A percentile compares a stretch with the other conserved stretches of the same genome.
Conservation (phyloP, 1,140 invertebrate genomes). For the Trachymyrmex septentrionalis region DNA sequence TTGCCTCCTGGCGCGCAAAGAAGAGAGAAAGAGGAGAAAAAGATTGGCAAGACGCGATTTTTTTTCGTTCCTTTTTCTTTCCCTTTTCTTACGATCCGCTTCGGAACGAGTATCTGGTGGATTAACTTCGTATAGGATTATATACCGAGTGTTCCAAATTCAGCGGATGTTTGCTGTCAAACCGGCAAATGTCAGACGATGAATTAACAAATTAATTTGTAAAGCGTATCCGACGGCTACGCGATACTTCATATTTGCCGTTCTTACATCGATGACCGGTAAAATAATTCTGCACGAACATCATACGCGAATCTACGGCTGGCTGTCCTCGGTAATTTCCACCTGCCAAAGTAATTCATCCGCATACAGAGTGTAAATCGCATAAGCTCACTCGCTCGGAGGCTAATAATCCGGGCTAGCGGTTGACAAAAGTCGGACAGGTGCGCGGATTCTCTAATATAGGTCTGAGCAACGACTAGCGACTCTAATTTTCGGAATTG, state of each 20-base stretch:
- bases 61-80: background rate
- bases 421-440: slow-evolving; percentile 65
- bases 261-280: slow-evolving; percentile 9
- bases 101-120: background rate
- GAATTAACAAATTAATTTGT: slow-evolving; percentile 30
- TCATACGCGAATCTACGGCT: background rate
- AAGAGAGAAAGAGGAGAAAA: slow-evolving; percentile 9
- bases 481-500: slow-evolving; percentile 69
- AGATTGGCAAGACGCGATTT: background rate
- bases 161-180: slow-evolving; percentile 33
- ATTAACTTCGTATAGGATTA: slow-evolving; percentile 27
- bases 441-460: slow-evolving; percentile 66
- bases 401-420: slow-evolving; percentile 68
- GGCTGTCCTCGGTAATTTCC: slow-evolving; percentile 49
- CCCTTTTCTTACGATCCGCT: background rate
- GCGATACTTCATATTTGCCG: slow-evolving; percentile 11
- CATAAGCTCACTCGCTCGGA: slow-evolving; percentile 48
- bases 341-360: slow-evolving; percentile 62
- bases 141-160: background rate
- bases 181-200: background rate
- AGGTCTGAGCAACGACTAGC: slow-evolving; percentile 49
- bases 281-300: slow-evolving; percentile 17
- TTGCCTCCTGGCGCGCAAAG: slow-evolving; percentile 67
- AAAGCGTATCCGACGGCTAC: slow-evolving; percentile 18
- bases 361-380: slow-evolving; percentile 67